Conservation (phyloP, 1,140 invertebrate species). For the Plectrocnemia conspersa region DNA sequence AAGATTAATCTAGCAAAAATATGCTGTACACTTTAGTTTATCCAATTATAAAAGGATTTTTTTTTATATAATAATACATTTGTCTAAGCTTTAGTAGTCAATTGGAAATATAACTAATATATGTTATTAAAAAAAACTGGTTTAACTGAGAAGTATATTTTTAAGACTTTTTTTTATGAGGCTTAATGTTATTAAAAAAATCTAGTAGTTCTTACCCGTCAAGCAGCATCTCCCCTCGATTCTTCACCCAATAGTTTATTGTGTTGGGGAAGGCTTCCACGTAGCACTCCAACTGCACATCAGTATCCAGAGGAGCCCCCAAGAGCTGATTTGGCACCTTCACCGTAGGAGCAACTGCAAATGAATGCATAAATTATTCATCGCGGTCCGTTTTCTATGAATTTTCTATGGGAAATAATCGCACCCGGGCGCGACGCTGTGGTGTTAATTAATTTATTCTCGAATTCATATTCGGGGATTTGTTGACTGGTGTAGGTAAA, state of each 20-base stretch:
- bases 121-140: too few relatives aligned
- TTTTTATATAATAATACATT: too few relatives aligned
- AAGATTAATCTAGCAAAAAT: too few relatives aligned
- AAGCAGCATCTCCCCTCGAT: constrained; percentile 70
- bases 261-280: constrained; percentile 80
- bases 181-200: constrained; percentile 19
- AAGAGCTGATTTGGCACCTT: constrained; percentile 78
- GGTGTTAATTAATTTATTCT: not conserved
- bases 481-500: not conserved
- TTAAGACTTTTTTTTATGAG: too few relatives aligned
- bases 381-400: not conserved
- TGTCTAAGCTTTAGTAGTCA: too few relatives aligned
- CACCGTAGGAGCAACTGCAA: constrained; percentile 72
- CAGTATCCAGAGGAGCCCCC: constrained; percentile 72
- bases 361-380: constrained; percentile 23
- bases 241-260: constrained; percentile 79
- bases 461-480: constrained; percentile 1
- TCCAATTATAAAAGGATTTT: too few relatives aligned
- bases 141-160: too few relatives aligned
- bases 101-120: too few relatives aligned
- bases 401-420: not conserved
- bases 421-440: not conserved
- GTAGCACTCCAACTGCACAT: constrained; percentile 75
- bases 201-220: constrained; percentile 78
- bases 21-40: too few relatives aligned